phyloP scores from a whole-genome alignment of 2,888 invertebrate genomes.

The Cantharis rustica region DNA sequence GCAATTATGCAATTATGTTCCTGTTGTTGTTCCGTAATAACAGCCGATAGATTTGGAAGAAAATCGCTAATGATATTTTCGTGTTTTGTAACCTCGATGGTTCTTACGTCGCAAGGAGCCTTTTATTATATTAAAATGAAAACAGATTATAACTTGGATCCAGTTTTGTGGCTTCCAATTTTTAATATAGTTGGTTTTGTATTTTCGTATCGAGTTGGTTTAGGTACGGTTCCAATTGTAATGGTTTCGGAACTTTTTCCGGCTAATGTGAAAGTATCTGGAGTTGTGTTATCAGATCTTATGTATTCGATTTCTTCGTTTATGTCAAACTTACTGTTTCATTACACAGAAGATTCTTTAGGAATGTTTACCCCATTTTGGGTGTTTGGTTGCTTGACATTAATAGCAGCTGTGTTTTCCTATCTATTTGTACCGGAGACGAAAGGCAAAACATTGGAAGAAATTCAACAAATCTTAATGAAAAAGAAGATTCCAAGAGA shows the following conservation, averaged over 20 bases:
- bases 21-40: conserved; percentile 12
- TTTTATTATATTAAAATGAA: conserved; percentile 26
- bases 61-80: conserved; percentile 27
- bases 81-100: conserved; percentile 13
- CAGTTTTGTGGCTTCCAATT: conserved; percentile 16
- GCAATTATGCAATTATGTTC: conserved; percentile 20
- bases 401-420: conserved; percentile 19
- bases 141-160: conserved; percentile 1
- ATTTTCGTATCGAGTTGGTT: conserved; percentile 28
- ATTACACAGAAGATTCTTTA: conserved; percentile 22
- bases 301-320: conserved; percentile 28
- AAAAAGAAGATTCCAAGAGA: conserved; percentile 1
- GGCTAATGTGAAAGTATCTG: conserved; percentile 32
- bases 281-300: conserved; percentile 30
- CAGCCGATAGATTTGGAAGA: conserved; percentile 28
- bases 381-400: conserved; percentile 19
- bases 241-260: conserved; percentile 32
- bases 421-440: conserved; percentile 11
- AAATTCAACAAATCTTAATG: conserved; percentile 17
- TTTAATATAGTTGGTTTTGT: conserved; percentile 24
- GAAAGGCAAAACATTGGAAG: conserved; percentile 14
- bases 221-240: conserved; percentile 31
- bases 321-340: conserved; percentile 21
- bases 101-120: conserved; percentile 18
- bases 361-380: conserved; percentile 31